Conservation (phyloP, 2,888 invertebrate species). For the Palloptera scutellata region DNA sequence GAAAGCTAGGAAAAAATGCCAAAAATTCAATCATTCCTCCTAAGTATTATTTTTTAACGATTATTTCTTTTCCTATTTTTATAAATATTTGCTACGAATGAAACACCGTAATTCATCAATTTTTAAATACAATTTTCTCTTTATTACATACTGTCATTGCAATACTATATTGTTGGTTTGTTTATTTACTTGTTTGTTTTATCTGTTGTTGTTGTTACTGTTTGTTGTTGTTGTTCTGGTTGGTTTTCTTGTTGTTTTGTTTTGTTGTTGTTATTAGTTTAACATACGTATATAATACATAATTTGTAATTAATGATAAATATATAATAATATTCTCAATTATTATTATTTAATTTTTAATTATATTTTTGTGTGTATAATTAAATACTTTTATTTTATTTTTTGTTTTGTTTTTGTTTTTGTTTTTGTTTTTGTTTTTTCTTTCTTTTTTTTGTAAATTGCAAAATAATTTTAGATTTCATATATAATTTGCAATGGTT, state of each 20-base stretch:
- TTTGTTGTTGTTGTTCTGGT: background rate
- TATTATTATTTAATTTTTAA: slow-evolving; percentile 39
- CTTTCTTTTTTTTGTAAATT: slow-evolving; percentile 25
- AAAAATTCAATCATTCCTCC: too few species aligned
- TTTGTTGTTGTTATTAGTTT: slow-evolving; percentile 18
- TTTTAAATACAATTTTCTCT: slow-evolving; percentile 1
- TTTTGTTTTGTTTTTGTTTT: slow-evolving; percentile 48
- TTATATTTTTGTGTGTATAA: slow-evolving; percentile 38
- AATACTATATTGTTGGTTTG: slow-evolving; percentile 2
- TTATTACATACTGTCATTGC: background rate
- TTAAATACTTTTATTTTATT: slow-evolving; percentile 37
- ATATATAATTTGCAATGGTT: slow-evolving; percentile 31
- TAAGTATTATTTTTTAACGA: too few species aligned
- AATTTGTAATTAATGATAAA: slow-evolving; percentile 24
- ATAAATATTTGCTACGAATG: too few species aligned
- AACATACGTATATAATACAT: slow-evolving; percentile 30
- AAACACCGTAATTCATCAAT: too few species aligned
- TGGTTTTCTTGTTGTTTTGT: slow-evolving; percentile 6
- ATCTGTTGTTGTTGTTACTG: background rate
- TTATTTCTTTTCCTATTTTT: too few species aligned
- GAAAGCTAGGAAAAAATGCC: too few species aligned
- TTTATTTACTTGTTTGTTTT: background rate
- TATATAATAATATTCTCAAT: slow-evolving; percentile 14
- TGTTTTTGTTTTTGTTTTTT: slow-evolving; percentile 41
- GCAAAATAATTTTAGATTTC: slow-evolving; percentile 5